phyloP scores from a whole-genome alignment of 1,140 invertebrate species.

The Rhysida immarginata region DNA sequence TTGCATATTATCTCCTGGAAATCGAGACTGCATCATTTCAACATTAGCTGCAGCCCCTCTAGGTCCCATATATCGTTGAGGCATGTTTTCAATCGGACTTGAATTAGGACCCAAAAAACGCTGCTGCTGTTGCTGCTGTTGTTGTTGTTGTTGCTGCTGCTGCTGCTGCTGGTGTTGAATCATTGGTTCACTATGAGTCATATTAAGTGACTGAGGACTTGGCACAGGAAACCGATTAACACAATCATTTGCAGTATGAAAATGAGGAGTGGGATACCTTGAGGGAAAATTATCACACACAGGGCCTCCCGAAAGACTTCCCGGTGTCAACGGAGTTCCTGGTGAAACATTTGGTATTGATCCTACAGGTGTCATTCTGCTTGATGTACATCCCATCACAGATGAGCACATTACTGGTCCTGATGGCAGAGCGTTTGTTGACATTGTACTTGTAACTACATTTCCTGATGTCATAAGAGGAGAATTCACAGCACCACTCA shows the following conservation, averaged over 20 bases:
- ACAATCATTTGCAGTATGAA: background rate
- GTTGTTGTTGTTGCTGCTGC: conserved; percentile 12
- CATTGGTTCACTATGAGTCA: conserved; percentile 11
- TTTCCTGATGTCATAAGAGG: too few relatives aligned
- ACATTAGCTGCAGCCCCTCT: background rate
- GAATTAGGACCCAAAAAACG: background rate
- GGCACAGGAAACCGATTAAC: conserved; percentile 17
- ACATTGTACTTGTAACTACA: too few relatives aligned
- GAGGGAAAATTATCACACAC: conserved; percentile 12
- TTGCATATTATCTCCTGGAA: conserved; percentile 11
- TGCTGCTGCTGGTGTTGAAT: too few relatives aligned
- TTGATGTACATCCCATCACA: too few relatives aligned
- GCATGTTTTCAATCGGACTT: background rate
- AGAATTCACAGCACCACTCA: too few relatives aligned
- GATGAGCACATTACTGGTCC: too few relatives aligned
- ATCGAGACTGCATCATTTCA: conserved; percentile 14
- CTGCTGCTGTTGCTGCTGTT: conserved; percentile 9
- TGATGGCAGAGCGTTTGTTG: too few relatives aligned
- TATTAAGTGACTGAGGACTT: conserved; percentile 13
- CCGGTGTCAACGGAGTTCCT: too few relatives aligned
- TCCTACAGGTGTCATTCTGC: too few relatives aligned
- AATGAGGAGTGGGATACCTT: background rate
- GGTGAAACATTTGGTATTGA: too few relatives aligned
- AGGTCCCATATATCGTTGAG: background rate
- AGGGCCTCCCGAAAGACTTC: too few relatives aligned